Percentiles rank a stretch among this genome's conserved stretches.
These are phyloP conservation scores for Saguinus imperator DNA, from an alignment of 2,113 vertebrate genomes.

Conservation along the genomic window DNA sequence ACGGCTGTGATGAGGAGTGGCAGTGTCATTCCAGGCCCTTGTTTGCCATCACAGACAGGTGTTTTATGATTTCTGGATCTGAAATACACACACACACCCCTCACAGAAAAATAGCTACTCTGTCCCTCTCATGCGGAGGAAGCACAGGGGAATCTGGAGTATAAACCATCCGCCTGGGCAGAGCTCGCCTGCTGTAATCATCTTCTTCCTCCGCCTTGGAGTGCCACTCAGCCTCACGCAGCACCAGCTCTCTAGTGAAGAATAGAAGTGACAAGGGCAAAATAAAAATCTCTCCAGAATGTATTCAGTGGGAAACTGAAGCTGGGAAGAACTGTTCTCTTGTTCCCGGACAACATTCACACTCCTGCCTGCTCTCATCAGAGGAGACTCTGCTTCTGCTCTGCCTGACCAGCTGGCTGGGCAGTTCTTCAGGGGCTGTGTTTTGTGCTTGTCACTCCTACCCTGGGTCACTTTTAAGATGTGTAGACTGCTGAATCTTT, in stretches of 20 bases:
- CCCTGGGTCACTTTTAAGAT: slow-evolving; percentile 58
- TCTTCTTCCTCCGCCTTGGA: slow-evolving; percentile 85
- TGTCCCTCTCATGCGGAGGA: slow-evolving; percentile 36
- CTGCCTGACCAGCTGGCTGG: slow-evolving; percentile 22
- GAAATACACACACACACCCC: background rate
- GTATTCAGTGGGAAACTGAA: slow-evolving; percentile 71
- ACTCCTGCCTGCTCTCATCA: background rate
- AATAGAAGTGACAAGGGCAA: slow-evolving; percentile 89
- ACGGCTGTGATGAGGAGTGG: background rate
- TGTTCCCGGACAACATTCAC: slow-evolving; percentile 71
- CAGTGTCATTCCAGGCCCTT: background rate
- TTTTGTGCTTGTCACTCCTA: slow-evolving; percentile 47
- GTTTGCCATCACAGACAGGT: background rate
- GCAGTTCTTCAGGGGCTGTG: slow-evolving; percentile 2
- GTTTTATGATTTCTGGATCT: background rate
- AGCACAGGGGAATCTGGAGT: slow-evolving; percentile 78
- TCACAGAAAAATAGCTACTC: background rate
- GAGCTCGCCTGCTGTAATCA: slow-evolving; percentile 79
- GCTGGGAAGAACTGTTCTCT: slow-evolving; percentile 60
- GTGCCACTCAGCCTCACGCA: slow-evolving; percentile 82
- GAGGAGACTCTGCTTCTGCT: background rate
- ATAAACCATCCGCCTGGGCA: slow-evolving; percentile 76
- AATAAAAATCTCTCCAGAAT: slow-evolving; percentile 76
- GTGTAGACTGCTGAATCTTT: slow-evolving; percentile 72
- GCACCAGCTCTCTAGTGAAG: slow-evolving; percentile 85